These are phyloP conservation scores for Heliconius cydno DNA, from an alignment of 2,888 invertebrate species.

Conservation along the genomic window DNA sequence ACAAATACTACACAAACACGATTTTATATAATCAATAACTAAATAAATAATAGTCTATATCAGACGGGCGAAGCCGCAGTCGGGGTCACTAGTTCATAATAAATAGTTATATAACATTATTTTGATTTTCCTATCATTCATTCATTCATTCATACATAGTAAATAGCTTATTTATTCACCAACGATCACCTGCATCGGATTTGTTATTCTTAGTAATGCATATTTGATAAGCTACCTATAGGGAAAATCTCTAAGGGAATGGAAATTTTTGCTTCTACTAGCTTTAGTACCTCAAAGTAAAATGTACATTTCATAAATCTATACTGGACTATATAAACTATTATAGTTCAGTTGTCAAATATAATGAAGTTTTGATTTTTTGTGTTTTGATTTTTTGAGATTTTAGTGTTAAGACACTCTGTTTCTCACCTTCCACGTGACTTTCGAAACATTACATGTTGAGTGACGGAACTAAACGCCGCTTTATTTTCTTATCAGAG, in stretches of 20 bases:
- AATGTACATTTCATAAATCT: not conserved
- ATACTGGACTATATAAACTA: not conserved
- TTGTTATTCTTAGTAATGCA: slow-evolving; percentile 23
- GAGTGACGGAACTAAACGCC: no score
- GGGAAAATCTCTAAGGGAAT: slow-evolving; percentile 11
- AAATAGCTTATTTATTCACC: slow-evolving; percentile 8
- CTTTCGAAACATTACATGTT: no score
- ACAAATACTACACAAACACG: not conserved
- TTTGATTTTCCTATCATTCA: not conserved
- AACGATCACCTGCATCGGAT: slow-evolving; percentile 11
- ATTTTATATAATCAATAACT: no score
- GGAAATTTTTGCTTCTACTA: slow-evolving; percentile 2
- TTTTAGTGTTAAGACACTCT: no score
- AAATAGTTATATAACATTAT: not conserved
- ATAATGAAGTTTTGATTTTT: no score
- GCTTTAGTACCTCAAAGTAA: not conserved
- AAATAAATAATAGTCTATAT: no score
- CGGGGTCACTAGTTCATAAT: not conserved
- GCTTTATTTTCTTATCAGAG: no score
- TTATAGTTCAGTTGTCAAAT: no score
- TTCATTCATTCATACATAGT: not conserved
- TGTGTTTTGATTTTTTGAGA: no score
- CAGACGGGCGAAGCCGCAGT: not conserved
- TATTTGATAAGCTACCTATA: slow-evolving; percentile 16
- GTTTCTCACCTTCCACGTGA: no score